Evolutionary conservation across 2,888 invertebrate genomes (phyloP).

Genomic region (Atethmia centrago): DNA sequence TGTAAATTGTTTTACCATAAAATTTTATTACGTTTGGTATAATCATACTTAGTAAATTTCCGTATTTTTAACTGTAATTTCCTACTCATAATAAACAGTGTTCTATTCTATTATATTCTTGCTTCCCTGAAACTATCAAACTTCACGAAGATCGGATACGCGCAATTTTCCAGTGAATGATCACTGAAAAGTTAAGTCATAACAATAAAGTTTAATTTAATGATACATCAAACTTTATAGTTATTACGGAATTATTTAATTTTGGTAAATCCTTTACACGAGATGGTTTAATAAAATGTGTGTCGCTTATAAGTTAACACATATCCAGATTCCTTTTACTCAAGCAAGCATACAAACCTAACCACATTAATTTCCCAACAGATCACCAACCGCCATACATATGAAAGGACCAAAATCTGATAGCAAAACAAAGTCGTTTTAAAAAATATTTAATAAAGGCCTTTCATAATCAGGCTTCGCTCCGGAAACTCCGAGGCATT

Average conservation of each 20-base stretch:
- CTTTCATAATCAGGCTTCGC: constrained; percentile 66
- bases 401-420: constrained; percentile 16
- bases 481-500: constrained; percentile 67
- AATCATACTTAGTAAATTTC: too few relatives aligned
- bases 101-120: too few relatives aligned
- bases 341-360: not conserved
- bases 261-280: not conserved
- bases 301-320: not conserved
- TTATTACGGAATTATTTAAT: not conserved
- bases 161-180: not conserved
- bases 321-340: not conserved
- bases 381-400: too few relatives aligned
- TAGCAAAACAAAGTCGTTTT: constrained; percentile 11
- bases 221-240: not conserved
- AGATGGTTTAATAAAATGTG: not conserved
- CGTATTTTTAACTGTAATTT: too few relatives aligned
- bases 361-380: not conserved
- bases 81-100: too few relatives aligned
- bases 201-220: too few relatives aligned
- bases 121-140: not conserved
- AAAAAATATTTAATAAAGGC: constrained; percentile 46
- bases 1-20: not conserved
- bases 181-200: too few relatives aligned
- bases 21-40: not conserved
- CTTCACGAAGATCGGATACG: not conserved